These are phyloP conservation scores for Cantharis nigra DNA, from an alignment of 2,888 invertebrate genomes.

Conservation along the genomic window DNA sequence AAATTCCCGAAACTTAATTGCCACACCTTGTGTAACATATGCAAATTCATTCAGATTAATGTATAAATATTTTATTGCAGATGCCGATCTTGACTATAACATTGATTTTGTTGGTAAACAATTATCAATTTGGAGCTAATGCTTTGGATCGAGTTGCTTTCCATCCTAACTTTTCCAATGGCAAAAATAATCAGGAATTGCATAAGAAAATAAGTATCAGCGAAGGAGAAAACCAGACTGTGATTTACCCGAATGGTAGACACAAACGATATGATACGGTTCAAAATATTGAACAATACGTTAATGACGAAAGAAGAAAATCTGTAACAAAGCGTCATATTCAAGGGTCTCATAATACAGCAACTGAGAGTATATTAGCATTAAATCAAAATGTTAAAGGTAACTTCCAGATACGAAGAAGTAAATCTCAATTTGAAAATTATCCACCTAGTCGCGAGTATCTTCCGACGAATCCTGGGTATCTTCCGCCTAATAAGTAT, in stretches of 20 bases:
- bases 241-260: background rate
- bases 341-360: background rate
- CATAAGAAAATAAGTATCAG: background rate
- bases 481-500: no score
- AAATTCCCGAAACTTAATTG: no score
- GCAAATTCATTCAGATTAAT: background rate
- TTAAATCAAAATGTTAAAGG: background rate
- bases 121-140: background rate
- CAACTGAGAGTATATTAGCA: background rate
- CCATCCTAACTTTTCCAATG: background rate
- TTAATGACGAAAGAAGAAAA: background rate
- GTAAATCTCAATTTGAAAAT: background rate
- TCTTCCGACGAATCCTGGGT: no score
- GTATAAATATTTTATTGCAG: background rate
- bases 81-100: background rate
- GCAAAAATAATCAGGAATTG: background rate
- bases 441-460: no score
- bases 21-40: no score
- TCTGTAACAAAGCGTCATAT: background rate
- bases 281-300: background rate
- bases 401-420: background rate
- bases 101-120: background rate
- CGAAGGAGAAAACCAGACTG: background rate
- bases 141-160: background rate
- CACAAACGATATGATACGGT: background rate